Percentiles rank a stretch among this genome's conserved stretches.
Evolutionary conservation across 2,888 invertebrate genomes (phyloP).

Genomic region (Monoplex corrugatus): DNA sequence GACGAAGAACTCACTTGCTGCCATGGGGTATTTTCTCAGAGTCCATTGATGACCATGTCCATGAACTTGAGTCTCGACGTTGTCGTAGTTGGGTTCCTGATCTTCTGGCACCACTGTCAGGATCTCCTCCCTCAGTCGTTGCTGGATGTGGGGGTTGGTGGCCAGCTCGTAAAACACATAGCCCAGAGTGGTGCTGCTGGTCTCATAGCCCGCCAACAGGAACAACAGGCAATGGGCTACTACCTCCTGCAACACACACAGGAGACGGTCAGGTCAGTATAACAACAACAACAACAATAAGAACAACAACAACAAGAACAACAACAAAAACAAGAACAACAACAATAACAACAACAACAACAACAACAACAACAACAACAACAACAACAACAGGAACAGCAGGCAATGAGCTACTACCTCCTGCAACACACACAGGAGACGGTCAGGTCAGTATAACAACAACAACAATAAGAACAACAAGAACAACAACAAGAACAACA

Average conservation of each 20-base stretch:
- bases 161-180: constrained; percentile 83
- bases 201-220: constrained; percentile 84
- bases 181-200: constrained; percentile 83
- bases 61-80: constrained; percentile 79
- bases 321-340: no score
- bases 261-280: no score
- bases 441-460: no score
- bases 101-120: constrained; percentile 67
- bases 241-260: constrained; percentile 72
- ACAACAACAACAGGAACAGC: no score
- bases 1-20: constrained; percentile 73
- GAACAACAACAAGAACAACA: no score
- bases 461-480: no score
- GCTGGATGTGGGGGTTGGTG: constrained; percentile 82
- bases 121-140: constrained; percentile 82
- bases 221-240: constrained; percentile 81
- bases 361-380: no score
- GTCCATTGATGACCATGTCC: constrained; percentile 82
- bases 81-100: constrained; percentile 76
- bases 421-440: no score
- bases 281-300: no score
- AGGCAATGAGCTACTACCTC: no score
- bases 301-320: no score
- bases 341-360: no score
- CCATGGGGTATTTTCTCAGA: constrained; percentile 81